Base-by-base conservation (phyloP, 2,888 invertebrate genomes). In the Teinopalpus imperialis region DNA sequence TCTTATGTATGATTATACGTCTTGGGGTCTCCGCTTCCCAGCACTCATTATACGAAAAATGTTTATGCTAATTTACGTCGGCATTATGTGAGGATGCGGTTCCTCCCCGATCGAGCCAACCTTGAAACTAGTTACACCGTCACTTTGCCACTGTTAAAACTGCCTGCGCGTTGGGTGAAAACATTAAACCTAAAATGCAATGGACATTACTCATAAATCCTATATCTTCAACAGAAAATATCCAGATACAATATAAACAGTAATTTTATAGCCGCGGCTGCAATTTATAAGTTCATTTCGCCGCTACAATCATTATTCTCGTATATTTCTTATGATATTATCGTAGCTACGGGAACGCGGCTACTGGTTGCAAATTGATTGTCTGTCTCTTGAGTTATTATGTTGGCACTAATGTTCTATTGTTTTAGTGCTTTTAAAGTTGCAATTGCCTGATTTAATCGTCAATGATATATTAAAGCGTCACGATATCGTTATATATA, bases 331-430 rank as follows among this genome's bases (percentile, higher is more conserved):
- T 45, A 21, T 21, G 39, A 45, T 39, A 21, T n/a, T 45, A 45
- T 45, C 45, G 10, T n/a, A 18, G 10, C 13, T 9, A 14, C 35
- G 20, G 16, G 31, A 21, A 43, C 24, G 24, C 26, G 14, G 32
- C 45, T 39, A 45, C 45, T 13, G 37, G 39, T 39, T 27, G 39
- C 39, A 45, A 45, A 45, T 45, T 45, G 45, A 39, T 39, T 39
- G 43, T 36, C 23, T 30, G 39, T 45, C 30, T 14, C 32, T 13
- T 26, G 34, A 18, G 34, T 20, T 14, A 27, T 34, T 26, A 34
- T 8, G 3, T 34, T 12, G 18, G 8, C 29, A 35, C 6, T 30
- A 43, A 36, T 43, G 23, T 8, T 30, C 16, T 12, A 43, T 43
- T 30, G 43, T 43, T 43, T 43, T 18, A 36, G 14, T 31, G 10